Base-by-base conservation (phyloP, 2,113 vertebrate genomes). In the Drymodes brunneopygia region DNA sequence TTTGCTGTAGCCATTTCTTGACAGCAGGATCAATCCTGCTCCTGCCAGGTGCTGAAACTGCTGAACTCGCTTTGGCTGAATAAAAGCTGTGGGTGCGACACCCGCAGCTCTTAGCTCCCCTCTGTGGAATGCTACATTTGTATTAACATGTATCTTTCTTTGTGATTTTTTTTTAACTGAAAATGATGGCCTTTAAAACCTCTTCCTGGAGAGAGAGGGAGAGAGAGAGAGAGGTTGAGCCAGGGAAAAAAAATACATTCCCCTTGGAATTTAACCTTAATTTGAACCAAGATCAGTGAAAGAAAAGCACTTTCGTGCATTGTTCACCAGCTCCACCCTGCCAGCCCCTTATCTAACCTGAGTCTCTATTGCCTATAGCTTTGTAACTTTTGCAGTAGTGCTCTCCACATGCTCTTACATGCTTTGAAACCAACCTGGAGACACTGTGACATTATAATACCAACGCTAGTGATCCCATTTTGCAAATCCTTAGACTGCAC, bases 241-340 rank as follows among this genome's bases (percentile, higher is more conserved):
- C 45, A 60, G 53, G 38, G 25, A 25, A 42, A 75, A 90, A 89
- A 90, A 90, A 85, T 70, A 97, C 93, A 97, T 97, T 96, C 98
- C 98, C 88, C 86, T 95, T 97, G 98, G 98, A 98, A 98, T 98
- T 97, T 98, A 98, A 98, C 98, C 98, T 98, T 98, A 98, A 97
- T 98, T 98, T 98, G 98, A 98, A 98, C 98, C 98, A 98, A 97
- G 98, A 97, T 98, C 96, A 92, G 96, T 98, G 98, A 98, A 98
- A 98, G 98, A 98, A 98, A 98, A 97, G 97, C 96, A 98, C 97
- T 98, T 97, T 84, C 88, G 79, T 96, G 97, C 94, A 98, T 98
- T 98, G 98, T 98, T 98, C 94, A 86, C 53, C 92, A 69, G 95
- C 97, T 95, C 98, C 98, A 98, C 98, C 98, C 97, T 96, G 96